phyloP scores from a whole-genome alignment of 2,113 vertebrate species.

The Meles meles region DNA sequence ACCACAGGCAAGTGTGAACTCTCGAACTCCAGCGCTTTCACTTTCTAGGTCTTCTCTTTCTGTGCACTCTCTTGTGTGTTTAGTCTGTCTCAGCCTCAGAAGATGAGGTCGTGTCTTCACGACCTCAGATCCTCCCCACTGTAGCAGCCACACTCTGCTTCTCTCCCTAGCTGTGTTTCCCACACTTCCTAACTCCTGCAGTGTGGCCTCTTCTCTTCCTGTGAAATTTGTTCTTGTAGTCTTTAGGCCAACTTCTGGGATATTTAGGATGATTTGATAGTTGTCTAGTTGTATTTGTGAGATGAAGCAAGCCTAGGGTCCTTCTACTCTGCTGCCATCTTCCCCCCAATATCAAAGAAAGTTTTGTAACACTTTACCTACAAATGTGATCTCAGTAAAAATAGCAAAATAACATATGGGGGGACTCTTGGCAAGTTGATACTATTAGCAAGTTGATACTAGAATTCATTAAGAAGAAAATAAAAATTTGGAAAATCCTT shows the following conservation, averaged over 20 bases:
- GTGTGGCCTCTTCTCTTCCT: not conserved
- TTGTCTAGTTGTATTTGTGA: not conserved
- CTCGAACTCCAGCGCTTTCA: not conserved
- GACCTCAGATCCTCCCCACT: not conserved
- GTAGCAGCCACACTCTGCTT: not conserved
- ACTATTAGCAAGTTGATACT: not conserved
- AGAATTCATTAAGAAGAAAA: not conserved
- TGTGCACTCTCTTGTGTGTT: not conserved
- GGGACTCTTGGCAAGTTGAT: not conserved
- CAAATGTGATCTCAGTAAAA: not conserved
- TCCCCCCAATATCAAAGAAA: not conserved
- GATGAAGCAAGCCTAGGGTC: not conserved
- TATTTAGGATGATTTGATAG: not conserved
- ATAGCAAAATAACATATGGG: not conserved
- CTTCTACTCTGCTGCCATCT: not conserved
- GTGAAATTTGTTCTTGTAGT: not conserved
- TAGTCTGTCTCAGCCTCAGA: not conserved
- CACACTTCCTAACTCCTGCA: not conserved
- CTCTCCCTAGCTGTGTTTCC: not conserved
- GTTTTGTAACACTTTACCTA: not conserved
- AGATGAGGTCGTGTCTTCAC: too few species aligned
- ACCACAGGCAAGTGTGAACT: not conserved
- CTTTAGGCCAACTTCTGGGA: not conserved
- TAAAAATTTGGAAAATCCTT: not conserved
- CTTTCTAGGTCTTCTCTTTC: not conserved